Evolutionary conservation across 2,113 vertebrate genomes (phyloP), one percentile per base, ranked within the genome.

Genomic region (Malurus cyaneus): DNA sequence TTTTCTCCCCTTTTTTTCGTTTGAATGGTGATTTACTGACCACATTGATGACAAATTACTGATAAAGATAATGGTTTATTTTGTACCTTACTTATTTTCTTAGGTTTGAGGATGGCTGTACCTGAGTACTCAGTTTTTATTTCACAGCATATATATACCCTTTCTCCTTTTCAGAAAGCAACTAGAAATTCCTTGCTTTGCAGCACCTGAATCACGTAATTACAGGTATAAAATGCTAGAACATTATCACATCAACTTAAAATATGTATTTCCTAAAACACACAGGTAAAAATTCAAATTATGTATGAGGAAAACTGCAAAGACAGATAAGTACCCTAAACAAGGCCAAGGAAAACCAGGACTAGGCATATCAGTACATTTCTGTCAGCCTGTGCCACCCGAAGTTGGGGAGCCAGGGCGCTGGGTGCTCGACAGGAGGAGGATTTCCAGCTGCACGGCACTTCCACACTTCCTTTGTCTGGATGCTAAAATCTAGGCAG

Each of bases 51-150:
- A 66, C 57, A 86, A 93, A 52, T 14, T 94, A 90, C 66, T 76
- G 64, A 93, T 93, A 88, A 96, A 95, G 65, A 93, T 57, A 95
- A 89, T 12, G 62, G 44, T 74, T 95, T 69, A 80, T 86, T 80
- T 73, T 72, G 49, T 47, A 86, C 67, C 28, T 80, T 64, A 47
- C 56, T 76, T 57, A 28, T 79, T 94, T 92, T 95, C 77, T 80
- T 90, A 61, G 31, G 34, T 91, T 79, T 80, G 32, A 34, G 25
- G 24, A 23, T 32, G 28, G 14, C 14, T 20, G 10, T 93, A 96
- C 53, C 77, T 70, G 77, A 64, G 25, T 78, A 84, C 73, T 85
- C 83, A 65, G 44, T 7, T 6, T 78, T 95, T 90, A 73, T 91
- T 94, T 94, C 92, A 69, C 47, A 89, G 77, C 88, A 90, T 41